These are phyloP conservation scores for Colistium nudipinnis DNA, from an alignment of 2,113 vertebrate genomes.

Conservation along the genomic window DNA sequence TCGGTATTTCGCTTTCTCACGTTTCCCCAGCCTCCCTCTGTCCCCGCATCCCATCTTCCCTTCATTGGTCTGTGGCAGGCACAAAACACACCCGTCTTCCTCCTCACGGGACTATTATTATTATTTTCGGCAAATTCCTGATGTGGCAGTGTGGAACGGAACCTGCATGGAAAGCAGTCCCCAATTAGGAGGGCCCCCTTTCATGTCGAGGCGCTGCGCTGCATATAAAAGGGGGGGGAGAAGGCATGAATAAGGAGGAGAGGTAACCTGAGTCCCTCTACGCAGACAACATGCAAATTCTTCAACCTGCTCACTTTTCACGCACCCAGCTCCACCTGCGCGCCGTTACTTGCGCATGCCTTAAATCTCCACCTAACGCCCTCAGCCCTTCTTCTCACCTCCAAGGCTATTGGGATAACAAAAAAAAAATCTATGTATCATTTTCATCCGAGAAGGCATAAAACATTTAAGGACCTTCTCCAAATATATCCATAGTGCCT, in stretches of 20 bases:
- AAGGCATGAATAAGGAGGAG: slow-evolving; percentile 63
- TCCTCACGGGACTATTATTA: slow-evolving; percentile 35
- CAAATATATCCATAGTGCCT: slow-evolving; percentile 28
- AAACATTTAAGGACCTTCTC: slow-evolving; percentile 45
- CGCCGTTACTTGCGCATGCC: slow-evolving; percentile 13
- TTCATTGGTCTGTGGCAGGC: slow-evolving; percentile 1
- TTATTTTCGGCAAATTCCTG: slow-evolving; percentile 55
- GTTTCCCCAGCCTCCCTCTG: slow-evolving; percentile 13
- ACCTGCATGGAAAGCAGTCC: slow-evolving; percentile 71
- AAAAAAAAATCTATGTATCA: slow-evolving; percentile 43
- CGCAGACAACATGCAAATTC: slow-evolving; percentile 33
- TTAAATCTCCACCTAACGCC: slow-evolving; percentile 26
- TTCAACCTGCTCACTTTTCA: slow-evolving; percentile 17
- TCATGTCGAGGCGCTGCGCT: slow-evolving; percentile 46
- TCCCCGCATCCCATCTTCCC: slow-evolving; percentile 21
- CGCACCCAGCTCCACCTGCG: slow-evolving; percentile 3
- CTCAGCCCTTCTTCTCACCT: slow-evolving; percentile 43
- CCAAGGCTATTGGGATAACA: slow-evolving; percentile 52
- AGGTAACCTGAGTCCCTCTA: slow-evolving; percentile 15
- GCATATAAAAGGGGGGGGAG: slow-evolving; percentile 54
- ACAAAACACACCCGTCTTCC: slow-evolving; percentile 32
- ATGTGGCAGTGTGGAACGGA: slow-evolving; percentile 56
- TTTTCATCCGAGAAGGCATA: slow-evolving; percentile 41
- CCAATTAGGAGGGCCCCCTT: slow-evolving; percentile 72
- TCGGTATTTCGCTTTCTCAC: slow-evolving; percentile 19